Conservation (phyloP, 2,113 vertebrate genomes). For the Etia nguti region DNA sequence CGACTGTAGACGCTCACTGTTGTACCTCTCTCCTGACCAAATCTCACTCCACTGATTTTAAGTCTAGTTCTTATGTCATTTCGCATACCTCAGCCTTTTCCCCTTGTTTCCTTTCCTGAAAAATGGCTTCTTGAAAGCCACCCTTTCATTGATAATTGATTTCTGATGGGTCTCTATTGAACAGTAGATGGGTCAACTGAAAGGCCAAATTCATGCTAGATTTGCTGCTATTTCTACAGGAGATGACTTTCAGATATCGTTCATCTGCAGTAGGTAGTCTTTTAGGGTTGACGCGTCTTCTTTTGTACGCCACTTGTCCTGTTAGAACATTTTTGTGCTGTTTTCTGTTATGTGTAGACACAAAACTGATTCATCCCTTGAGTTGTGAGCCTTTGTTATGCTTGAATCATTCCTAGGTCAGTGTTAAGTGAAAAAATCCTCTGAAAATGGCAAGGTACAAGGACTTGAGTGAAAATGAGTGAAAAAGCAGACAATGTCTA, state of each 20-base stretch:
- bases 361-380: neutral
- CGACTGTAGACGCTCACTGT: neutral
- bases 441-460: neutral
- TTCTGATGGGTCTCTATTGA: neutral
- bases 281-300: neutral
- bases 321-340: neutral
- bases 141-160: rapidly evolving
- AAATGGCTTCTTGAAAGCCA: neutral
- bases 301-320: neutral
- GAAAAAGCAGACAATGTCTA: neutral
- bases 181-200: neutral
- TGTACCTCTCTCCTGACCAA: neutral
- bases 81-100: neutral
- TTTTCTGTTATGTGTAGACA: rapidly evolving
- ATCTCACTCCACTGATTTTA: neutral
- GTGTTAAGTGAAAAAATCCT: neutral
- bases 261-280: rapidly evolving
- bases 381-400: neutral
- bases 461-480: rapidly evolving
- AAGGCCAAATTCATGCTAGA: neutral
- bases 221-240: neutral
- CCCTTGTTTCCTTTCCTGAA: neutral
- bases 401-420: neutral
- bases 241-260: neutral
- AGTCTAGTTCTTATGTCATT: neutral